Evolutionary conservation across 2,888 invertebrate species (phyloP).

Genomic region (Chaitophorus viminalis): DNA sequence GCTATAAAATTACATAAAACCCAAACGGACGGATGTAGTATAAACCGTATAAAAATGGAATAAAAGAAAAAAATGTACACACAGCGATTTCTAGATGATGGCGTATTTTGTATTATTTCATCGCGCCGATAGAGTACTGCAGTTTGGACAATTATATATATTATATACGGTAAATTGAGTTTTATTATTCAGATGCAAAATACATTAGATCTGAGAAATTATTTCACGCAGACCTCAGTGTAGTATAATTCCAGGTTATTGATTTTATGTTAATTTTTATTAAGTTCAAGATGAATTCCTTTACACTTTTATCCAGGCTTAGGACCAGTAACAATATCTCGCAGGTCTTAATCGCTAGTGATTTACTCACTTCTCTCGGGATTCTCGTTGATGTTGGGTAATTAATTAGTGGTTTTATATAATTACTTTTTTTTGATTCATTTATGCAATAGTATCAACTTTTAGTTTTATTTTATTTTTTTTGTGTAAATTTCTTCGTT

Average conservation of each 20-base stretch:
- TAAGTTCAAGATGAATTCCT: background rate
- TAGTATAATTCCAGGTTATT: conserved; percentile 1
- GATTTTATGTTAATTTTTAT: conserved; percentile 21
- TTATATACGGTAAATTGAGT: no score
- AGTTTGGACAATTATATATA: no score
- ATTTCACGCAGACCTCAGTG: background rate
- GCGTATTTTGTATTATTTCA: no score
- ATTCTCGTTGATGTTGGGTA: background rate
- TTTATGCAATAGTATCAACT: background rate
- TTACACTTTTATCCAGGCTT: background rate
- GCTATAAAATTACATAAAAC: no score
- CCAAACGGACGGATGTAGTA: no score
- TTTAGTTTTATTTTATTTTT: background rate
- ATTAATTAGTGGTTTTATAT: background rate
- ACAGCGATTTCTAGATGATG: no score
- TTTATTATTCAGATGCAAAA: no score
- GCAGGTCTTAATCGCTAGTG: background rate
- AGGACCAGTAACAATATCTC: background rate
- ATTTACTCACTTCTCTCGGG: background rate
- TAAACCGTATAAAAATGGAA: no score
- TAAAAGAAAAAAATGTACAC: no score
- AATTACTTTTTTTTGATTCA: background rate
- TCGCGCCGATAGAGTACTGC: no score
- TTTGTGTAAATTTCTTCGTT: background rate
- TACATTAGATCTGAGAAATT: background rate